Base-by-base conservation (phyloP, 2,797 vertebrate species). In the Diplodus sargus region DNA sequence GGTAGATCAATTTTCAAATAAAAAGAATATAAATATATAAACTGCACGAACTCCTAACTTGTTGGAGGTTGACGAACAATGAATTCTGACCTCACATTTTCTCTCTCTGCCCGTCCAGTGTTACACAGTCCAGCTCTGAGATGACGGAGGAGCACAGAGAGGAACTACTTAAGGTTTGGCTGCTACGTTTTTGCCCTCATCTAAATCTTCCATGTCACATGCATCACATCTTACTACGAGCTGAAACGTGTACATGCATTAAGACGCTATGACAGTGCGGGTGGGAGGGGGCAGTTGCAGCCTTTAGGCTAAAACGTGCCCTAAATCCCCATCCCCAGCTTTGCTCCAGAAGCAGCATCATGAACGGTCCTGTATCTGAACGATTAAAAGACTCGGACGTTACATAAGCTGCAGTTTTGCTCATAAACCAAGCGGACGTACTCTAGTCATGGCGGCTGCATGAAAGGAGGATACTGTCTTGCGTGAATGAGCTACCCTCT, bases 251-350 rank as follows among this genome's bases (percentile, higher is more conserved):
- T 53, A 56, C 75, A 74, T 72, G 83, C 70, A 70, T 84, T 89
- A 85, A 92, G 83, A 81, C 14, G 17, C 84, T 81, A 34, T 89
- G 91, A 89, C 84, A 92, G 89, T 60, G 1, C 39, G 71, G 69
- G 64, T 10, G 57, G 70, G 69, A 68, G 74, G 49, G 63, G 68
- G 76, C 65, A 49, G 54, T 70, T 52, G 30, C 22, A 71, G 87
- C 91, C 94, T 90, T 84, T 0, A 90, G 93, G 93, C 90, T 85
- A 86, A 81, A 89, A 83, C 39, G 20, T 93, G 93, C 85, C 90
- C 94, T 92, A 90, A 90, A 93, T 95, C 89, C 68, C 52, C 57
- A 8, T 95, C 89, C 70, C 54, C 57, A 10, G 60, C 89, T 77
- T 76, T 78, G 80, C 83, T 86, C 76, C 57, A 80, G 74, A 75